These are phyloP conservation scores for Tragopan temminckii DNA, from an alignment of 2,797 vertebrate genomes.

Conservation along the genomic window DNA sequence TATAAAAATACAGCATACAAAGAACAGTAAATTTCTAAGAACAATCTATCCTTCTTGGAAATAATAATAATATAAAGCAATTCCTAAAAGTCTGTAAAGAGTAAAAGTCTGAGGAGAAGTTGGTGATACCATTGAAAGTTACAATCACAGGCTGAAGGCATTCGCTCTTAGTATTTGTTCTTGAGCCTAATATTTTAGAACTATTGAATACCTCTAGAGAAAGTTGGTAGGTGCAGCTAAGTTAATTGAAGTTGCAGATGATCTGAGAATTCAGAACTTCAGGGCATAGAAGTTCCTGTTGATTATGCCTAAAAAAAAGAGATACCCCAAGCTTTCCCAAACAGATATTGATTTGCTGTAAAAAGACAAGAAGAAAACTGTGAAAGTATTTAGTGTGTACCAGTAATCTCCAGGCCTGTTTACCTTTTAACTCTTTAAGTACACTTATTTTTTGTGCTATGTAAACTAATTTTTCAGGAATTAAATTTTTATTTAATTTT, in stretches of 20 bases:
- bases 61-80: background rate
- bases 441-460: background rate
- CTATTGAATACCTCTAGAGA: background rate
- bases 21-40: background rate
- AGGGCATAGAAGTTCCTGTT: background rate
- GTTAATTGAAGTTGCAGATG: background rate
- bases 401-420: background rate
- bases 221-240: background rate
- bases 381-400: background rate
- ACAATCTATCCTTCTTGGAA: background rate
- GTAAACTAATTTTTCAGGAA: background rate
- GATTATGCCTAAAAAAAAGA: background rate
- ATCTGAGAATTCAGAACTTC: background rate
- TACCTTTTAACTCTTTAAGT: background rate
- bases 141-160: background rate
- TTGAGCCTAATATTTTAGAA: background rate
- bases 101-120: background rate
- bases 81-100: background rate
- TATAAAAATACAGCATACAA: background rate
- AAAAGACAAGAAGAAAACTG: background rate
- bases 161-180: background rate
- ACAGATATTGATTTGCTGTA: background rate
- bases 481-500: background rate
- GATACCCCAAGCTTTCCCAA: background rate
- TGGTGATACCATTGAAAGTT: background rate